phyloP scores from a whole-genome alignment of 2,888 invertebrate genomes.

The Stenolophus ochropezus region DNA sequence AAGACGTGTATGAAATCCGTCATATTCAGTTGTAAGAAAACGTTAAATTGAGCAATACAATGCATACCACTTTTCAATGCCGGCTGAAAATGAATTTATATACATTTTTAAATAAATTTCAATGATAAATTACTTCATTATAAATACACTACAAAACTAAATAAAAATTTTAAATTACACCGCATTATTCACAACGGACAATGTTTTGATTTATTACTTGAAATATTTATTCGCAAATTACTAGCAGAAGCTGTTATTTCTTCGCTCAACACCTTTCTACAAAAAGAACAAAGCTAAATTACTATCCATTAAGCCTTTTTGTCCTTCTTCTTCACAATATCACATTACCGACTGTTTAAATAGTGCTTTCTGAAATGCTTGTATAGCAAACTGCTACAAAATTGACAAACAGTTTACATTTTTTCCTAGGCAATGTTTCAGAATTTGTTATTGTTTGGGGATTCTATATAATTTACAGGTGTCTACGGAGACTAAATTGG shows the following conservation, averaged over 20 bases:
- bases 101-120: conserved; percentile 16
- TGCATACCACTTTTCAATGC: conserved; percentile 4
- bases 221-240: conserved; percentile 1
- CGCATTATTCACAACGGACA: conserved; percentile 5
- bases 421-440: too few species aligned
- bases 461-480: too few species aligned
- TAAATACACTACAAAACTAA: conserved; percentile 1
- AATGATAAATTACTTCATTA: conserved; percentile 23
- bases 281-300: not conserved
- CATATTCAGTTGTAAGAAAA: conserved; percentile 12
- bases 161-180: not conserved
- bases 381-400: too few species aligned
- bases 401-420: too few species aligned
- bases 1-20: conserved; percentile 29
- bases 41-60: conserved; percentile 28
- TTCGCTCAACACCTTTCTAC: not conserved
- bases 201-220: conserved; percentile 9
- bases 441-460: too few species aligned
- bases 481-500: too few species aligned
- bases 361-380: too few species aligned
- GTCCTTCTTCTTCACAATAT: too few species aligned
- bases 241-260: not conserved
- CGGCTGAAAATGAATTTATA: conserved; percentile 31
- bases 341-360: too few species aligned
- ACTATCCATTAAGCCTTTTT: not conserved